Percentiles rank a stretch among this genome's conserved stretches.
Conservation (phyloP, 92 coral and sea anemone genomes). For the Desmophyllum pertusum region DNA sequence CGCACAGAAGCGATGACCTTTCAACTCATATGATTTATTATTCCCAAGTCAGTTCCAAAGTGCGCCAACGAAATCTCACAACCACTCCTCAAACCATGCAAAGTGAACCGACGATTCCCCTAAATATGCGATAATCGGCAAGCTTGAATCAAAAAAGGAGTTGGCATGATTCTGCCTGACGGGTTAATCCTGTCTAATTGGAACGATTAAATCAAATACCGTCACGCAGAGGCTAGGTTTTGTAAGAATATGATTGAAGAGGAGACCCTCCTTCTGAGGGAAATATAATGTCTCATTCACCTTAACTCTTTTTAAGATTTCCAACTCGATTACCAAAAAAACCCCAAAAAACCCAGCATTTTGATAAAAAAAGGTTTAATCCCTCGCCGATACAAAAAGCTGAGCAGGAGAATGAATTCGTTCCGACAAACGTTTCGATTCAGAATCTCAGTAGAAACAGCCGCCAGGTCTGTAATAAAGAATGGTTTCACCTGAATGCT, state of each 20-base stretch:
- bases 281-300: neutral
- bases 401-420: neutral
- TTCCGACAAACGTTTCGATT: neutral
- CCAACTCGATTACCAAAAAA: no score
- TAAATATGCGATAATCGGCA: no score
- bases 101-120: conserved; percentile 30
- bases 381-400: neutral
- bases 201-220: no score
- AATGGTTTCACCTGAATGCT: conserved; percentile 8
- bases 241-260: neutral
- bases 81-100: conserved; percentile 37
- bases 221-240: neutral
- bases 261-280: neutral
- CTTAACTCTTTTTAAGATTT: neutral
- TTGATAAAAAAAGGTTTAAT: neutral
- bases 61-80: conserved; percentile 37
- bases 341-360: neutral
- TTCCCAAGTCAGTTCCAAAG: conserved; percentile 1
- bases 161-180: no score
- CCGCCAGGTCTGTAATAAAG: conserved; percentile 22
- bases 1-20: neutral
- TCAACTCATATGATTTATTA: conserved; percentile 38
- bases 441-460: neutral
- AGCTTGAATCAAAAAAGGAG: no score
- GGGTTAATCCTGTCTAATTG: no score